Conservation (phyloP, 2,797 vertebrate genomes). For the Lepilemur ruficaudatus region DNA sequence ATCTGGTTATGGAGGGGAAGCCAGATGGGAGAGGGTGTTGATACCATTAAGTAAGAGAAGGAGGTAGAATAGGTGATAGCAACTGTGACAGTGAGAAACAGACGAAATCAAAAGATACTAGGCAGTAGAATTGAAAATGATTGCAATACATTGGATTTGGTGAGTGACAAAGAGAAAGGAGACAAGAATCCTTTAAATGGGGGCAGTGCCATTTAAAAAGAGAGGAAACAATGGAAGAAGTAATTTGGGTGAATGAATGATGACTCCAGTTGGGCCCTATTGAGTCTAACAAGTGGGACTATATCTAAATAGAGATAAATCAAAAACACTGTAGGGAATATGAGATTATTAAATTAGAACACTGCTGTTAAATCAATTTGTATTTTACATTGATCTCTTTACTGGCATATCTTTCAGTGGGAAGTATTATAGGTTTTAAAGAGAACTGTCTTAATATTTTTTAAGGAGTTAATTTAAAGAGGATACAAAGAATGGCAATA, state of each 20-base stretch:
- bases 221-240: not conserved
- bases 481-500: not conserved
- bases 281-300: not conserved
- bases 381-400: not conserved
- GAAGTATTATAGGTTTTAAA: not conserved
- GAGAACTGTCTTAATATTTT: not conserved
- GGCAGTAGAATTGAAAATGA: conserved; percentile 1
- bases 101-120: not conserved
- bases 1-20: not conserved
- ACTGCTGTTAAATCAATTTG: not conserved
- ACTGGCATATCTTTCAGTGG: not conserved
- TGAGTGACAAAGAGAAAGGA: not conserved
- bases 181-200: not conserved
- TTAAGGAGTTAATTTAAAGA: not conserved
- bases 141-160: not conserved
- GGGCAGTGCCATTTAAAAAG: not conserved
- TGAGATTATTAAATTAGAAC: not conserved
- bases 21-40: not conserved
- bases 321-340: not conserved
- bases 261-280: not conserved
- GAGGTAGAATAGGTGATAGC: not conserved
- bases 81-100: not conserved
- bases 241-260: not conserved
- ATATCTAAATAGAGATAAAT: not conserved
- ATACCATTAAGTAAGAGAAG: not conserved